Evolutionary conservation across 2,113 vertebrate species (phyloP), one percentile per base, ranked within the genome.

Genomic region (Ramphastos sulfuratus): DNA sequence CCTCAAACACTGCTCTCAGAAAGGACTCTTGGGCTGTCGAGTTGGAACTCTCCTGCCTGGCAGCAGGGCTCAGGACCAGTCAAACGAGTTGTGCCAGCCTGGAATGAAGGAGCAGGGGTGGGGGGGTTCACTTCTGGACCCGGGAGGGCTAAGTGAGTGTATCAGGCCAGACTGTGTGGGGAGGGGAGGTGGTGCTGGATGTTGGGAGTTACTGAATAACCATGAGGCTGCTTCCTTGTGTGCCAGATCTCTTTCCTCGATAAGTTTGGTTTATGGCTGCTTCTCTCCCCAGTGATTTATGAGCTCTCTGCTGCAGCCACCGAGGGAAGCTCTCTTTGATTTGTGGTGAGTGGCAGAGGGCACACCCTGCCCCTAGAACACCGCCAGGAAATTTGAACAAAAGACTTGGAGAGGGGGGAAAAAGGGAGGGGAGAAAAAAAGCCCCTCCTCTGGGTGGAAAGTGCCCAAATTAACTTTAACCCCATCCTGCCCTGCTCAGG

Each of bases 301-400:
- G 87, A 77, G 87, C 94, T 92, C 46, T 35, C 61, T 61, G 75
- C 12, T 1, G 50, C 92, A 92, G 48, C 82, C 87, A 93, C 92
- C 82, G 9, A 28, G 91, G 48, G 87, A 91, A 74, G 71, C 83
- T n/a, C 87, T 92, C 94, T 87, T 85, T 93, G 87, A 91, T 95
- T 96, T 82, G 86, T 93, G 91, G 88, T 31, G 66, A 82, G 92
- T 95, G 94, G 91, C 94, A 92, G 85, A 94, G 94, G 92, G 94
- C 95, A 92, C 95, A 91, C 95, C 94, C 94, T 92, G 87, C 92
- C 91, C 95, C 80, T 31, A 87, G 77, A 89, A 89, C 89, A 89
- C 82, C 89, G 91, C 87, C 33, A 93, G 95, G 94, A 92, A 77
- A 91, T 94, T 96, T 91, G 85, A 91, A 96, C 95, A 95, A 92